phyloP scores from a whole-genome alignment of 92 coral and sea anemone genomes.

The Parazoanthus atlanticus region DNA sequence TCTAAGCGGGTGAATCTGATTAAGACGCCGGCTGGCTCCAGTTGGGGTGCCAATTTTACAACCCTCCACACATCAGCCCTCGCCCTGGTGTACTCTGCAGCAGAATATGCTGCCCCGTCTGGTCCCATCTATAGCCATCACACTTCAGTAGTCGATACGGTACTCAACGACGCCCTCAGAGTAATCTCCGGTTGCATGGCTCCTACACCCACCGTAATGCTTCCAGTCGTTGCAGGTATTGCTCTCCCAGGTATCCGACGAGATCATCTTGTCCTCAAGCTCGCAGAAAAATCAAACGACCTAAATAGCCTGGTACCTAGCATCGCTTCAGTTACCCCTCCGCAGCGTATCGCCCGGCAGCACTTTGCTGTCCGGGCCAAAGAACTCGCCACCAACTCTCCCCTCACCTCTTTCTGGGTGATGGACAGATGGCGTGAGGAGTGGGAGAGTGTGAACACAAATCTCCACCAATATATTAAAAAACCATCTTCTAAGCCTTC shows the following conservation, averaged over 20 bases:
- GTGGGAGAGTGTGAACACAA: slow-evolving; percentile 15
- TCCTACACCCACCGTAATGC: slow-evolving; percentile 2
- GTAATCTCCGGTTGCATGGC: not conserved
- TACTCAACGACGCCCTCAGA: not conserved
- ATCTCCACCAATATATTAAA: not conserved
- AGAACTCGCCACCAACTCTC: slow-evolving; percentile 30
- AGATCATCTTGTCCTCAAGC: slow-evolving; percentile 7
- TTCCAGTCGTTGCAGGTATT: slow-evolving; percentile 1
- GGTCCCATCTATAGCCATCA: slow-evolving; percentile 11
- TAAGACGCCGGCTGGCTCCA: slow-evolving; percentile 21
- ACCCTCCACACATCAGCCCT: slow-evolving; percentile 19
- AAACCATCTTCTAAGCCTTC: slow-evolving; percentile 20
- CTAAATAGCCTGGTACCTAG: not conserved
- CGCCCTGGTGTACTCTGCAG: not conserved
- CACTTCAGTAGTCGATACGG: slow-evolving; percentile 13
- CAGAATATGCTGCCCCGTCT: slow-evolving; percentile 21
- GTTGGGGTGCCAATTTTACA: slow-evolving; percentile 8
- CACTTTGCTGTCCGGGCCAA: slow-evolving; percentile 24
- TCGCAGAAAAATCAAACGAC: not conserved
- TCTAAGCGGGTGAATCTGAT: slow-evolving; percentile 15
- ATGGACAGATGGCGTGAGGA: slow-evolving; percentile 30
- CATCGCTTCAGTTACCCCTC: not conserved
- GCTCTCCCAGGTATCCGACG: not conserved
- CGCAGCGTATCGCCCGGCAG: not conserved
- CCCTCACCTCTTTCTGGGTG: slow-evolving; percentile 25